Percentiles rank a stretch among this genome's conserved stretches.
Conservation (phyloP, 2,113 vertebrate species). For the Tauraco erythrolophus region DNA sequence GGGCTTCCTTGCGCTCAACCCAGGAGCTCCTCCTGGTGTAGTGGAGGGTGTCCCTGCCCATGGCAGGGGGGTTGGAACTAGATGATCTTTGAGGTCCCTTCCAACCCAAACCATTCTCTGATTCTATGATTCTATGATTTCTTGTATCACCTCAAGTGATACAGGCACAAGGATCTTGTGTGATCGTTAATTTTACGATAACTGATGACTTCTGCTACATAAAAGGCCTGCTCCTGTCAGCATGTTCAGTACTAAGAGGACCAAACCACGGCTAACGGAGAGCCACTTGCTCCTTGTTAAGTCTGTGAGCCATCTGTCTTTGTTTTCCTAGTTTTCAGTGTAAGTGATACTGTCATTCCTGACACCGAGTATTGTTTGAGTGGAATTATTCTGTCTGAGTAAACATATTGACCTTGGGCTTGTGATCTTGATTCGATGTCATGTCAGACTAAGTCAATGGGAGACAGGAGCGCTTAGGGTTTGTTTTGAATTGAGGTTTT, state of each 20-base stretch:
- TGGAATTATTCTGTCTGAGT: slow-evolving; percentile 13
- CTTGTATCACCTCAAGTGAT: background rate
- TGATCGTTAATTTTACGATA: background rate
- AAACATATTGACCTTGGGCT: slow-evolving; percentile 11
- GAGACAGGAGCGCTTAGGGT: background rate
- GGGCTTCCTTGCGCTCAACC: background rate
- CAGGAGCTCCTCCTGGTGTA: too few relatives aligned
- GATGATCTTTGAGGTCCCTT: too few relatives aligned
- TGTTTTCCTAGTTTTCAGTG: background rate
- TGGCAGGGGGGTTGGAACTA: too few relatives aligned
- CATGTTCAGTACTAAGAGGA: background rate
- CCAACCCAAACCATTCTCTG: too few relatives aligned
- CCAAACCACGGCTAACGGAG: background rate
- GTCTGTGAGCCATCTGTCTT: background rate
- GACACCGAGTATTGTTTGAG: background rate
- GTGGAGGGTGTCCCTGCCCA: too few relatives aligned
- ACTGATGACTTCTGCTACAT: background rate
- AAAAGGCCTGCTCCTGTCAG: background rate
- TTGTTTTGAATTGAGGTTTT: background rate
- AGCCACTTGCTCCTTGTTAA: background rate
- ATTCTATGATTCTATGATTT: too few relatives aligned
- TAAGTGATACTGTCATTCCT: background rate
- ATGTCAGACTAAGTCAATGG: background rate
- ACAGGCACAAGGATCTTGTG: rapidly evolving
- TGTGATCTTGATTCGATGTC: background rate